Base-by-base conservation (phyloP, 1,140 invertebrate species). In the Ceratosolen solmsi region DNA sequence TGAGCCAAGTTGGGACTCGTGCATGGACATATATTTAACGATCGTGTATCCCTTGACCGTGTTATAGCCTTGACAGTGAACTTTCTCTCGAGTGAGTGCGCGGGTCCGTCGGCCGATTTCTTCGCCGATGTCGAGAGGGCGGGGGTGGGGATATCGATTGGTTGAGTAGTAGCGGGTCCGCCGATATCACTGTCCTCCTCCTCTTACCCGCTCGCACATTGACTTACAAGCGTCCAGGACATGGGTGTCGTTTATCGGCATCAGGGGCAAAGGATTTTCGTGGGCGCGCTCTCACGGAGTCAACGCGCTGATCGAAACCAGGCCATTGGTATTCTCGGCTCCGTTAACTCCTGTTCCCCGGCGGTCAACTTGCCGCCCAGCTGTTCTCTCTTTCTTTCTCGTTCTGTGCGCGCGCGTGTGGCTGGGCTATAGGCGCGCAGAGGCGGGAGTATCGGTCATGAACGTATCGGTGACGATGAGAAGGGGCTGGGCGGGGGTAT, bases 21-120 rank as follows among this genome's bases (percentile, higher is more conserved):
- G 30, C 46, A n/a, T 46, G 46, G n/a, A 46, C 36, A 11, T 49
- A 49, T 5, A 41, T 17, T 60, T 60, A 3, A 68, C 33, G 33
- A 38, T 68, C 33, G 38, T 68, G 30, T 79, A 81, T 81, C 49
- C 49, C 68, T 60, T 77, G 80, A 82, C 80, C 80, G 80, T 58
- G 4, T 82, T 82, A 70, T n/a, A 78, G 56, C 74, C 82, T 76
- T 83, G 72, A 84, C 86, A 86, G 22, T 87, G 85, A 87, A 87
- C 85, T 87, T 87, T 87, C 86, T 87, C 86, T 83, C 54, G 56
- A 60, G 51, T 38, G 58, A 13, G 25, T 30, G n/a, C 27, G 13
- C 25, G n/a, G 0, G 25, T 30, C 27, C 25, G 27, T 30, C 58
- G 25, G n/a, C 58, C 2, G 58, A 60, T 30, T 60, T 60, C 25